Percentiles rank a stretch among this genome's conserved stretches.
These are phyloP conservation scores for Orestias chungarensis DNA, from an alignment of 2,797 vertebrate genomes.

Conservation along the genomic window DNA sequence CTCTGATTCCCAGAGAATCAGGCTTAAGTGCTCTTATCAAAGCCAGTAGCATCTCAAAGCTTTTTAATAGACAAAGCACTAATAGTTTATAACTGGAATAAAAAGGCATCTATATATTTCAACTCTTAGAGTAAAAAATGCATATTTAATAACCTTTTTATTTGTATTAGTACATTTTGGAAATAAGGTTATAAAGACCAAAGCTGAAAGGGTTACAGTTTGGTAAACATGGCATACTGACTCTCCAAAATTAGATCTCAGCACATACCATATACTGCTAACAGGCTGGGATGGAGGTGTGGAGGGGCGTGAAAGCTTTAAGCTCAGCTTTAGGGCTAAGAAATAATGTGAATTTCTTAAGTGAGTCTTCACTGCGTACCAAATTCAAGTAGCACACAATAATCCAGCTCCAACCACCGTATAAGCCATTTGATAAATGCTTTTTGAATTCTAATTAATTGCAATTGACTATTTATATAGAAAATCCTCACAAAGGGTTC, in stretches of 20 bases:
- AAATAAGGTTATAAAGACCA: too few species aligned
- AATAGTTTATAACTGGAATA: background rate
- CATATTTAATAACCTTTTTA: background rate
- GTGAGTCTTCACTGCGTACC: background rate
- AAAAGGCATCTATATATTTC: background rate
- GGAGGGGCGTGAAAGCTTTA: too few species aligned
- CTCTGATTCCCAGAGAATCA: background rate
- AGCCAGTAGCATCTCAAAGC: background rate
- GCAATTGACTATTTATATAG: too few species aligned
- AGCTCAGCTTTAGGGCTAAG: background rate
- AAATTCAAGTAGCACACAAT: background rate
- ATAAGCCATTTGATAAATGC: background rate
- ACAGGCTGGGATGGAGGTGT: too few species aligned
- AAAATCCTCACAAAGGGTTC: too few species aligned
- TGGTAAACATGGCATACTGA: too few species aligned
- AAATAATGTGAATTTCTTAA: background rate
- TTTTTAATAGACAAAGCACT: background rate
- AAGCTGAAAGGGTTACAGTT: too few species aligned
- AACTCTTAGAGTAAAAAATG: background rate
- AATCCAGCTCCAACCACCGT: background rate
- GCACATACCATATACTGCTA: too few species aligned
- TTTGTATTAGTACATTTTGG: background rate
- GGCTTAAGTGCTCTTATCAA: background rate
- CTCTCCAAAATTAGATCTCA: too few species aligned
- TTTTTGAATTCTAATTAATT: background rate